phyloP scores from a whole-genome alignment of 1,140 invertebrate genomes.

The Cherax destructor region DNA sequence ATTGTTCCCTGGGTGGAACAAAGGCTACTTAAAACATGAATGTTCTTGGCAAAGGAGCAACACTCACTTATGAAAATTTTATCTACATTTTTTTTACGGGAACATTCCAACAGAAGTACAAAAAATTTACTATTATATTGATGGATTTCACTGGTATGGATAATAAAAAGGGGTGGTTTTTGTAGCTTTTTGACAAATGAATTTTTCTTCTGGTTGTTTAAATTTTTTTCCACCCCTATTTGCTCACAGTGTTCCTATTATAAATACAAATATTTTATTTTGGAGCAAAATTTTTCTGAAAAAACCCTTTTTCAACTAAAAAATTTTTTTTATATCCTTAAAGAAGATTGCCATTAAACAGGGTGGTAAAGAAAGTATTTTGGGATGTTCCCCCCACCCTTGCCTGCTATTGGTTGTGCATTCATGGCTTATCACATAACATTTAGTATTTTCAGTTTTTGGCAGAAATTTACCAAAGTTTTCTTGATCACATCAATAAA shows the following conservation, averaged over 20 bases:
- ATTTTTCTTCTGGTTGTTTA: neutral
- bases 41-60: conserved; percentile 79
- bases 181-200: neutral
- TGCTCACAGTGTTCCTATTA: neutral
- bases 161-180: neutral
- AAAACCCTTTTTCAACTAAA: neutral
- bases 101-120: conserved; percentile 80
- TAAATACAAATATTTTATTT: neutral
- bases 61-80: conserved; percentile 96
- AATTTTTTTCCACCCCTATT: neutral
- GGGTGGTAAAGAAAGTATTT: conserved; percentile 24
- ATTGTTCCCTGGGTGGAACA: conserved; percentile 92
- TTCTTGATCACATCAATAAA: no score
- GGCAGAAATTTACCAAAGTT: neutral
- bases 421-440: neutral
- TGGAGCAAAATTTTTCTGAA: neutral
- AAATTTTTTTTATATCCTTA: conserved; percentile 16
- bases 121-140: neutral
- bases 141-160: neutral
- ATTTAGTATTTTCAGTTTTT: neutral
- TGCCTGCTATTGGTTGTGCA: neutral
- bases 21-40: conserved; percentile 88
- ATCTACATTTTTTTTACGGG: conserved; percentile 92
- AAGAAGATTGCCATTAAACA: conserved; percentile 58
- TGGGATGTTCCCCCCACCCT: neutral